Percentiles rank a stretch among this genome's conserved stretches.
Conservation (phyloP, 2,888 invertebrate genomes). For the Proisotoma minuta region DNA sequence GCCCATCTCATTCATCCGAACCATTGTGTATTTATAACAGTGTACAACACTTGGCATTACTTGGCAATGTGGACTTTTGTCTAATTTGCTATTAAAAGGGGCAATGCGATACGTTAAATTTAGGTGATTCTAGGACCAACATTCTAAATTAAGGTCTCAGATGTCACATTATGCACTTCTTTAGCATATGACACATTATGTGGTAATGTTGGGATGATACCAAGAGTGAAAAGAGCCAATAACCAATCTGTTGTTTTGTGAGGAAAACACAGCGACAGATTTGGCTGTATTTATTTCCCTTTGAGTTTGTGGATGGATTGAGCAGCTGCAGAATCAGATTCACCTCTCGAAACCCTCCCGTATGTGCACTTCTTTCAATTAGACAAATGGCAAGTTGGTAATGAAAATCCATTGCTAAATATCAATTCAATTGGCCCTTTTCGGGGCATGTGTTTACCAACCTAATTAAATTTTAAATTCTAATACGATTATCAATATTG, state of each 20-base stretch:
- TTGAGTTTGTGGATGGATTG: neutral
- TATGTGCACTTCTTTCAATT: constrained; percentile 16
- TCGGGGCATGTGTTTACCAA: constrained; percentile 13
- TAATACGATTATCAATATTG: constrained; percentile 1
- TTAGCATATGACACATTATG: constrained; percentile 16
- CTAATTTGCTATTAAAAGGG: too few relatives aligned
- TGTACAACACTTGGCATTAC: too few relatives aligned
- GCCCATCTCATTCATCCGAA: too few relatives aligned
- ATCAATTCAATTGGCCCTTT: neutral
- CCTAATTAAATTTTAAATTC: constrained; percentile 18
- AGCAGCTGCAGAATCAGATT: constrained; percentile 13
- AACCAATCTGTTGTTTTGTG: constrained; percentile 14
- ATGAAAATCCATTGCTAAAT: constrained; percentile 14
- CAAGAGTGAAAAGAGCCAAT: constrained; percentile 1
- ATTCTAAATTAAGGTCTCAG: constrained; percentile 8
- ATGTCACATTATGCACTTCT: constrained; percentile 8
- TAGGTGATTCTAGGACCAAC: neutral
- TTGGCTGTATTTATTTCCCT: too few relatives aligned
- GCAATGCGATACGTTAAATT: neutral
- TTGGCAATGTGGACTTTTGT: neutral
- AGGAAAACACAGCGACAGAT: constrained; percentile 10
- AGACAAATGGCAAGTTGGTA: constrained; percentile 14
- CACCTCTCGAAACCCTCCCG: neutral
- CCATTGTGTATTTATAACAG: too few relatives aligned
- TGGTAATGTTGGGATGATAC: constrained; percentile 11